Conservation (phyloP, 2,113 vertebrate genomes). For the Hyperoodon ampullatus region DNA sequence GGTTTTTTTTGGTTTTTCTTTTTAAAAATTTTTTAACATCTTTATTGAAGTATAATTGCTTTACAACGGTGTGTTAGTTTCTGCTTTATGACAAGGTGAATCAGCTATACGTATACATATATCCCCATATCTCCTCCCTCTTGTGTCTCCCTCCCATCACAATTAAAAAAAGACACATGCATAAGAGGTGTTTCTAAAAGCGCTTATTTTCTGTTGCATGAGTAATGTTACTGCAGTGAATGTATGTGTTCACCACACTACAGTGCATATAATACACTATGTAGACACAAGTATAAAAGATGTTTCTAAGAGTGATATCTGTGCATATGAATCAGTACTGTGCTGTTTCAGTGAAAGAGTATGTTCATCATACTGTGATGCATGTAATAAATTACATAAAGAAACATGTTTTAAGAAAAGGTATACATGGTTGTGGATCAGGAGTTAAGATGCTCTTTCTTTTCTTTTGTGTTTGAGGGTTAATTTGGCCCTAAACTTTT, state of each 20-base stretch:
- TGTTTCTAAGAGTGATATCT: not conserved
- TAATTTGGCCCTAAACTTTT: not conserved
- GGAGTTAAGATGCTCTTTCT: not conserved
- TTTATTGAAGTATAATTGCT: too few species aligned
- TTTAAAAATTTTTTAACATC: too few species aligned
- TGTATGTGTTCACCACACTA: not conserved
- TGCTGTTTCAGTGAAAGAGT: not conserved
- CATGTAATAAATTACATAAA: not conserved
- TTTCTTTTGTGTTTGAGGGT: not conserved
- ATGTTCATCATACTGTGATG: not conserved
- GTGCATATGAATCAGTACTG: not conserved
- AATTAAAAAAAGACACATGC: not conserved
- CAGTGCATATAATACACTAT: not conserved
- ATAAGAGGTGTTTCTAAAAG: not conserved
- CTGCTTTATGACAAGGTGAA: too few species aligned
- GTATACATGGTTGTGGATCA: not conserved
- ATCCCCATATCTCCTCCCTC: too few species aligned
- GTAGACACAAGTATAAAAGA: not conserved
- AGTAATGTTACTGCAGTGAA: not conserved
- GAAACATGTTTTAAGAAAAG: not conserved
- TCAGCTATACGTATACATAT: too few species aligned
- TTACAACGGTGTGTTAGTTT: too few species aligned
- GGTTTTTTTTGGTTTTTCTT: not conserved
- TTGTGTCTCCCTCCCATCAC: not conserved
- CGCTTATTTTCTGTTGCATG: not conserved